Percentiles rank a stretch among this genome's conserved stretches.
Evolutionary conservation across 2,797 vertebrate species (phyloP).

Genomic region (Valencia hispanica): DNA sequence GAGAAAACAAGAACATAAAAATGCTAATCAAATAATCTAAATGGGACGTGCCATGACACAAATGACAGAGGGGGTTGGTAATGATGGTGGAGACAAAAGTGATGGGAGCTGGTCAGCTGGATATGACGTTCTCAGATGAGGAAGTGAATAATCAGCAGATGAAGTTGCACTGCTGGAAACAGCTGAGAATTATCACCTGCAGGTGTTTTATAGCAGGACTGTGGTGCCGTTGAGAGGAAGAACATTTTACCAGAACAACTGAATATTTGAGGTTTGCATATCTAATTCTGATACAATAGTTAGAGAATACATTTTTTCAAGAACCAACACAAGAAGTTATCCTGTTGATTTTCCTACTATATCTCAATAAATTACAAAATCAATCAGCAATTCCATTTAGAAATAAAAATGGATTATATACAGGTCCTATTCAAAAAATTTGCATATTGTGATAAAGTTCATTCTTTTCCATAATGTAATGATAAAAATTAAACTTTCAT

Average conservation of each 20-base stretch:
- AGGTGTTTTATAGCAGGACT: neutral
- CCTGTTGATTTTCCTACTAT: neutral
- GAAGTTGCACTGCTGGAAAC: constrained; percentile 3
- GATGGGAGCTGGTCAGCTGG: constrained; percentile 1
- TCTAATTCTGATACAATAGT: neutral
- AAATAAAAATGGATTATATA: no score
- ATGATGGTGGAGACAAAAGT: neutral
- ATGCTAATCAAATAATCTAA: constrained; percentile 1
- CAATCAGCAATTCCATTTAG: neutral
- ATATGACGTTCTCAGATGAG: constrained; percentile 7
- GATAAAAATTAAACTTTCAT: no score
- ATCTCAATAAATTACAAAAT: neutral
- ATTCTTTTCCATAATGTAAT: no score
- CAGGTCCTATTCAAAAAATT: no score
- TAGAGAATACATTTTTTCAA: neutral
- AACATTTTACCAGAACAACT: neutral
- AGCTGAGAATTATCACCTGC: constrained; percentile 7
- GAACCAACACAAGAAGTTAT: neutral
- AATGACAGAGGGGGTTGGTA: neutral
- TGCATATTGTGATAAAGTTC: no score
- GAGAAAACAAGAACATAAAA: constrained; percentile 3
- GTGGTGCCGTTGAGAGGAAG: constrained; percentile 3
- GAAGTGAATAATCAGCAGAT: constrained; percentile 9
- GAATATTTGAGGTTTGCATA: neutral
- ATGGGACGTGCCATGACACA: neutral